phyloP scores from a whole-genome alignment of 2,888 invertebrate species.

The Aphodius sticticus region DNA sequence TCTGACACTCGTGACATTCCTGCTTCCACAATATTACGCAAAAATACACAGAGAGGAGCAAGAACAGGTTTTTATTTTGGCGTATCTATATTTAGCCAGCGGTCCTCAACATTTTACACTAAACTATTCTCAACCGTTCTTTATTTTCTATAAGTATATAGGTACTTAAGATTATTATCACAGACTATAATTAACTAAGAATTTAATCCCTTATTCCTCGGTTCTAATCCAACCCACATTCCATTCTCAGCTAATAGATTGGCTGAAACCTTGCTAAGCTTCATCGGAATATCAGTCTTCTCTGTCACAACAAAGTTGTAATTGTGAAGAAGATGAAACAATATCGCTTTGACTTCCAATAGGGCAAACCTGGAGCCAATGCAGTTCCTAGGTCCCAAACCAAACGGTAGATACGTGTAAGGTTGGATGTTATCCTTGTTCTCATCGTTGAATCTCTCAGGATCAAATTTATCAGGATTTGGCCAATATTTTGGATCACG shows the following conservation, averaged over 20 bases:
- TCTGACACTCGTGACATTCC: no score
- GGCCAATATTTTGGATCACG: constrained; percentile 58
- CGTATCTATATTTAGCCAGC: no score
- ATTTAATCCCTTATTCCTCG: not conserved
- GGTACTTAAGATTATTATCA: constrained; percentile 4
- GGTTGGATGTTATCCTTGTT: constrained; percentile 59
- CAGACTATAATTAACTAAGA: not conserved
- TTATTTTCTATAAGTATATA: not conserved
- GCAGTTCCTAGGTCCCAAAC: constrained; percentile 64
- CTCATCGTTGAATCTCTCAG: constrained; percentile 58
- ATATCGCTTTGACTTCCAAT: constrained; percentile 52
- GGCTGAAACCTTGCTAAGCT: constrained; percentile 42
- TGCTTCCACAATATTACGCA: no score
- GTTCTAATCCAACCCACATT: constrained; percentile 49
- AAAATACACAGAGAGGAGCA: no score
- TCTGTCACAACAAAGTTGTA: constrained; percentile 51
- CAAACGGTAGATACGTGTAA: constrained; percentile 64
- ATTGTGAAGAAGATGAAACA: constrained; percentile 49
- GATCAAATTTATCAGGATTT: constrained; percentile 62
- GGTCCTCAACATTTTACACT: no score
- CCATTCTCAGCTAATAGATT: constrained; percentile 48
- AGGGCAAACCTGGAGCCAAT: constrained; percentile 60
- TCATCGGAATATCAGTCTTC: constrained; percentile 51
- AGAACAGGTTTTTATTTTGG: no score
- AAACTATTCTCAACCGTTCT: no score